Evolutionary conservation across 2,797 vertebrate species (phyloP).

Genomic region (Urosaurus nigricauda): DNA sequence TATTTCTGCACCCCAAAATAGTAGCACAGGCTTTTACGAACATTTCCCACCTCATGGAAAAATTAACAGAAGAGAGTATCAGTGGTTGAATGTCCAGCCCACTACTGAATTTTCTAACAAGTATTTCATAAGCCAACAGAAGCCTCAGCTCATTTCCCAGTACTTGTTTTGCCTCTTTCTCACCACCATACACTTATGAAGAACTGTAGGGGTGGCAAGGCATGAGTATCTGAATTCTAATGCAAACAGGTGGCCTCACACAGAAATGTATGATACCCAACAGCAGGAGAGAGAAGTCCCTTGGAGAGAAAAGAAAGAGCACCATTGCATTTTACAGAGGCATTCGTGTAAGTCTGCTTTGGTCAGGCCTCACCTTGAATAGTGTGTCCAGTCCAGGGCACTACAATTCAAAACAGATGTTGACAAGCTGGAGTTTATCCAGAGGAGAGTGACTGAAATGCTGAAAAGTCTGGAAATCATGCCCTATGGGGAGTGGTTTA

Average conservation of each 20-base stretch:
- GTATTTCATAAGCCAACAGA: not conserved
- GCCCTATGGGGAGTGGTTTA: no score
- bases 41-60: not conserved
- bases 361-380: no score
- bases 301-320: not conserved
- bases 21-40: not conserved
- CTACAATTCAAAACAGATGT: no score
- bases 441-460: no score
- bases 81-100: not conserved
- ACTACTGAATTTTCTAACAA: not conserved
- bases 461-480: no score
- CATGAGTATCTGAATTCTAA: not conserved
- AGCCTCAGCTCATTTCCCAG: not conserved
- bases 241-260: not conserved
- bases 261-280: not conserved
- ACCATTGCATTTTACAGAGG: no score
- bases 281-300: not conserved
- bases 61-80: not conserved
- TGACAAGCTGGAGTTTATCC: no score
- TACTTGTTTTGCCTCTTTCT: not conserved
- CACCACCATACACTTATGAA: not conserved
- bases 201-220: not conserved
- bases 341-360: no score
- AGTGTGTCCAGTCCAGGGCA: no score
- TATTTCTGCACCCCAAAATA: no score